Evolutionary conservation across 2,888 invertebrate species (phyloP).

Genomic region (Branchinecta sandiegonensis): DNA sequence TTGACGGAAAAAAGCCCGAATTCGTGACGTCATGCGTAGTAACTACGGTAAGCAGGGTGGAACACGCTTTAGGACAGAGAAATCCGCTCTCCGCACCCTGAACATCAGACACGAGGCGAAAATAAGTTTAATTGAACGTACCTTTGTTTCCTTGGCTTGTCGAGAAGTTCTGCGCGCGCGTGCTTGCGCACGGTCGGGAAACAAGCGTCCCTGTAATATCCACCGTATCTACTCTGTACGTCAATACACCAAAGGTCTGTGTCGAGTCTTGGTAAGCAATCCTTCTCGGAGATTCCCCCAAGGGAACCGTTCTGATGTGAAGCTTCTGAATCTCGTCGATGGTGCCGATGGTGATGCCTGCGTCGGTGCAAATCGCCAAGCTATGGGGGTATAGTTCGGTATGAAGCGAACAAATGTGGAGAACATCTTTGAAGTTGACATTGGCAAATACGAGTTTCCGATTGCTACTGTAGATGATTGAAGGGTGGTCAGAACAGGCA

Average conservation of each 20-base stretch:
- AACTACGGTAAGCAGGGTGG: too few species aligned
- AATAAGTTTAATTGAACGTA: neutral
- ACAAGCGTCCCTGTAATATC: slow-evolving; percentile 56
- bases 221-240: slow-evolving; percentile 73
- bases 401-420: slow-evolving; percentile 95
- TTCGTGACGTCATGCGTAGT: too few species aligned
- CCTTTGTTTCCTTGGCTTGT: slow-evolving; percentile 15
- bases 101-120: too few species aligned
- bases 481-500: slow-evolving; percentile 95
- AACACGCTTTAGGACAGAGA: too few species aligned
- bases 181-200: slow-evolving; percentile 57
- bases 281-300: slow-evolving; percentile 83
- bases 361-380: slow-evolving; percentile 75
- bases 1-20: too few species aligned
- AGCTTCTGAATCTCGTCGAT: slow-evolving; percentile 97
- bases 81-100: too few species aligned
- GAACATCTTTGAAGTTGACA: slow-evolving; percentile 84
- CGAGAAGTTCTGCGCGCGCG: slow-evolving; percentile 47
- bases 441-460: slow-evolving; percentile 97
- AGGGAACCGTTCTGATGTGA: slow-evolving; percentile 85
- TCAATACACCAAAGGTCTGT: slow-evolving; percentile 85
- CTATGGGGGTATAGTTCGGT: slow-evolving; percentile 87
- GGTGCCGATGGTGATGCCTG: slow-evolving; percentile 80
- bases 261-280: slow-evolving; percentile 89
- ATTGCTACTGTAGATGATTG: slow-evolving; percentile 98